Conservation (phyloP, 2,113 vertebrate species). For the Callospermophilus lateralis region DNA sequence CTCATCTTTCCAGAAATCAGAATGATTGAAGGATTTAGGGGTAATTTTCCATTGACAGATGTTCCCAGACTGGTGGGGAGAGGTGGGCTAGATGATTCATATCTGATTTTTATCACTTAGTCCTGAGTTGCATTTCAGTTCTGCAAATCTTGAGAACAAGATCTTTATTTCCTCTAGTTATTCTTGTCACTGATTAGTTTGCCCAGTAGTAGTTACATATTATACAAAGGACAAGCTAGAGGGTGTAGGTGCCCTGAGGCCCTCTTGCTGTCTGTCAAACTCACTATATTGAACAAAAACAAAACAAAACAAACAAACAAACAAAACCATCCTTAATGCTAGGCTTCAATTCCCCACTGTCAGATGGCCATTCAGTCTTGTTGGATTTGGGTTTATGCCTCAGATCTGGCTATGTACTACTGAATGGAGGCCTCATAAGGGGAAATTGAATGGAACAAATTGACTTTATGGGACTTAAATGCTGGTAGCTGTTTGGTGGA, state of each 20-base stretch:
- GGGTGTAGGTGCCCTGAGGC: background rate
- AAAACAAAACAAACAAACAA: no score
- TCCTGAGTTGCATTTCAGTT: background rate
- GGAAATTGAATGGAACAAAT: background rate
- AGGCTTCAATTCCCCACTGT: background rate
- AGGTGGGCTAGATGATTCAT: no score
- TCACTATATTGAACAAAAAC: no score
- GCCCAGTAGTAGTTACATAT: background rate
- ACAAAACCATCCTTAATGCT: no score
- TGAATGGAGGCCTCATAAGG: background rate
- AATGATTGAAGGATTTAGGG: background rate
- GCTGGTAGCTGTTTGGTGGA: background rate
- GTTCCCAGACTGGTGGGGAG: no score
- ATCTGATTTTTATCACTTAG: background rate
- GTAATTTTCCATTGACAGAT: background rate
- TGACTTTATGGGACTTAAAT: background rate
- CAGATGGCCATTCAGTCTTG: no score
- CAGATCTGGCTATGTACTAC: background rate
- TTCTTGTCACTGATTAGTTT: background rate
- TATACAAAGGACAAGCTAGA: background rate
- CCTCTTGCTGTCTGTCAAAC: no score
- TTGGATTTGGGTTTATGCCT: background rate
- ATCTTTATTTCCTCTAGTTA: background rate
- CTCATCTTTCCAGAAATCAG: background rate
- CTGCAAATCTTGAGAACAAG: background rate